phyloP scores from a whole-genome alignment of 2,113 vertebrate species.

The Nicator chloris region DNA sequence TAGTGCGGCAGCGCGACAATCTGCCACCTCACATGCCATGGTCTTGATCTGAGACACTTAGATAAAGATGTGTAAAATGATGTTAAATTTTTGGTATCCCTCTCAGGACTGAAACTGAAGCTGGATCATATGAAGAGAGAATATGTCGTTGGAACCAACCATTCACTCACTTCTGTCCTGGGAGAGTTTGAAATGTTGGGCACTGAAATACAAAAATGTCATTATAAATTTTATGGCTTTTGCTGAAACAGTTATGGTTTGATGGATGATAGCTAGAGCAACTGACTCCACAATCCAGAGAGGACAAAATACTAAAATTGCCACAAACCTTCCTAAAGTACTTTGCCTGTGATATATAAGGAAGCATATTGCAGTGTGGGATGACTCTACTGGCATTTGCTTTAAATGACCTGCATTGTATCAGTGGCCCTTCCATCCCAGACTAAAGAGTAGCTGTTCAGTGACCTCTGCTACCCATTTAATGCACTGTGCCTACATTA shows the following conservation, averaged over 20 bases:
- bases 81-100: background rate
- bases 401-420: background rate
- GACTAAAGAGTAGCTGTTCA: background rate
- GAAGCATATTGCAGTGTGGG: background rate
- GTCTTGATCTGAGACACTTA: background rate
- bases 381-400: background rate
- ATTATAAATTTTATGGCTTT: background rate
- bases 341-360: background rate
- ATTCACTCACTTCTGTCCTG: background rate
- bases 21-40: background rate
- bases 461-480: background rate
- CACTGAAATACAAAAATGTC: background rate
- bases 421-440: background rate
- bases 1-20: too few species aligned
- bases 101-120: background rate
- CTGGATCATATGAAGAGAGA: background rate
- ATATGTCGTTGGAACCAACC: background rate
- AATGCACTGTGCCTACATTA: background rate
- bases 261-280: background rate
- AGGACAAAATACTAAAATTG: background rate
- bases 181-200: background rate
- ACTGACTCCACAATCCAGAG: background rate
- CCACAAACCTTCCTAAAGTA: background rate
- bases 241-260: background rate
- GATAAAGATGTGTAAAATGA: background rate